These are phyloP conservation scores for Stenurella melanura DNA, from an alignment of 2,888 invertebrate genomes.

Conservation along the genomic window DNA sequence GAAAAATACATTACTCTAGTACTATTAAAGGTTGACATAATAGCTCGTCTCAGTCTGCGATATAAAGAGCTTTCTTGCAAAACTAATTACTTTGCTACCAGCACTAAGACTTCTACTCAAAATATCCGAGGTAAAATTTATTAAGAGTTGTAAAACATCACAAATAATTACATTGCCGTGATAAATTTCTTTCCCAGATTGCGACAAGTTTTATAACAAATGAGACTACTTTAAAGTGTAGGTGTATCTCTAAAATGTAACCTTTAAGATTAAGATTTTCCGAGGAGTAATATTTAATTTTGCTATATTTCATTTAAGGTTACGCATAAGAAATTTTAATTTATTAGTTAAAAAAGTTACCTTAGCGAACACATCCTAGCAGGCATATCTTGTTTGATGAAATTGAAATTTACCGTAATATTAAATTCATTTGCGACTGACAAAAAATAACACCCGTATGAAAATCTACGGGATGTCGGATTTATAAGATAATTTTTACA, in stretches of 20 bases:
- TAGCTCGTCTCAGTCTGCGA: conserved; percentile 9
- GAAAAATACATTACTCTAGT: conserved; percentile 9
- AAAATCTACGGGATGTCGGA: too few relatives aligned
- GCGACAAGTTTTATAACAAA: conserved; percentile 30
- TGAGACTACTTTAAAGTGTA: conserved; percentile 21
- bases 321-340: not conserved
- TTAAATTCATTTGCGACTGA: too few relatives aligned
- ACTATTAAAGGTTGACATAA: conserved; percentile 9
- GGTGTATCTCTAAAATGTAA: conserved; percentile 14
- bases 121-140: conserved; percentile 34
- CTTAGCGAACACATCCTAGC: not conserved
- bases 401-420: too few relatives aligned
- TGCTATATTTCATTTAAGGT: not conserved
- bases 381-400: not conserved
- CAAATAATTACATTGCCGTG: conserved; percentile 38
- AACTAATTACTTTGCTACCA: conserved; percentile 31
- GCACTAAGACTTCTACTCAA: conserved; percentile 20
- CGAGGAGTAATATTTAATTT: conserved; percentile 19
- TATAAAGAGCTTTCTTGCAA: conserved; percentile 10
- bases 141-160: conserved; percentile 40
- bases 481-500: too few relatives aligned
- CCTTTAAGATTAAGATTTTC: conserved; percentile 17
- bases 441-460: too few relatives aligned
- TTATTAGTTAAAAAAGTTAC: conserved; percentile 5
- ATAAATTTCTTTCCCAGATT: conserved; percentile 36